Percentiles rank a stretch among this genome's conserved stretches.
These are phyloP conservation scores for Poecilia picta DNA, from an alignment of 2,797 vertebrate genomes.

Conservation along the genomic window DNA sequence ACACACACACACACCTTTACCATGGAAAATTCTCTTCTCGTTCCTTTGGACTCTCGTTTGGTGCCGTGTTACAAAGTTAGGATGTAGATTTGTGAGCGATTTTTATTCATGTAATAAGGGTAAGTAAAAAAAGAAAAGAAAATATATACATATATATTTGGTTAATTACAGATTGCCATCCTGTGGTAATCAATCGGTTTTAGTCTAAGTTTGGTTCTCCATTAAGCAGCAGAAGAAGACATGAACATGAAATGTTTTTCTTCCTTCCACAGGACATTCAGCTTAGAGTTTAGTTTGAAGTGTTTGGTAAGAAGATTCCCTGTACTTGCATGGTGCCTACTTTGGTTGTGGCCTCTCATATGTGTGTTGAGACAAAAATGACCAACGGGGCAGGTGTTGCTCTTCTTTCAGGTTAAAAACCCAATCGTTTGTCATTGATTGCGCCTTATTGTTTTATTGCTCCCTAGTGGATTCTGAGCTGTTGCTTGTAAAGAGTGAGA, in stretches of 20 bases:
- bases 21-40: constrained; percentile 29
- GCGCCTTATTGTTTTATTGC: constrained; percentile 2
- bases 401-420: constrained; percentile 68
- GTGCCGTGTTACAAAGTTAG: constrained; percentile 17
- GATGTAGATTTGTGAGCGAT: constrained; percentile 7
- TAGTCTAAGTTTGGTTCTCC: constrained; percentile 1
- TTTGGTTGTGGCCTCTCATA: constrained; percentile 58
- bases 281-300: constrained; percentile 27
- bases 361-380: constrained; percentile 47
- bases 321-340: constrained; percentile 75
- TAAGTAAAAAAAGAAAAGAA: too few species aligned
- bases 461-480: constrained; percentile 27
- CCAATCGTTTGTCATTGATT: constrained; percentile 43
- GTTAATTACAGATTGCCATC: background rate
- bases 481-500: constrained; percentile 50
- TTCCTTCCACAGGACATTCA: background rate
- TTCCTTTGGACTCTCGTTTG: constrained; percentile 27
- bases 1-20: background rate
- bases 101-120: background rate
- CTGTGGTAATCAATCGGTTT: constrained; percentile 8
- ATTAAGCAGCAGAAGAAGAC: background rate
- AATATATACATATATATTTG: too few species aligned
- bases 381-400: constrained; percentile 23
- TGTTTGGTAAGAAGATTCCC: constrained; percentile 21
- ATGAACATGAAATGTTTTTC: background rate